phyloP scores from a whole-genome alignment of 2,888 invertebrate genomes.

The Pristionchus arcanus region DNA sequence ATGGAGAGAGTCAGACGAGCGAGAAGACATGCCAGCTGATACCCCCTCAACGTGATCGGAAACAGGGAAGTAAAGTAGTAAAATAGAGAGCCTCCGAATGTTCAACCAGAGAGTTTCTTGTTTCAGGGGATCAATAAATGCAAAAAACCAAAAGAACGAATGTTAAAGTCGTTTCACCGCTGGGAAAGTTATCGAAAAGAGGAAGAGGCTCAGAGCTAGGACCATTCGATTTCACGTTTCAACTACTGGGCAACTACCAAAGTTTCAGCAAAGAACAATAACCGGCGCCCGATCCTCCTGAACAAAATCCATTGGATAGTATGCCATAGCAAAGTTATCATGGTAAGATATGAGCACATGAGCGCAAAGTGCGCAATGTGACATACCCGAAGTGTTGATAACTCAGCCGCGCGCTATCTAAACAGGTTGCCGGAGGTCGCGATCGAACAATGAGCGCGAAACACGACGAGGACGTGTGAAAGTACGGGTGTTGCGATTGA shows the following conservation, averaged over 20 bases:
- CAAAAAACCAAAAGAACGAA: too few relatives aligned
- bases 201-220: too few relatives aligned
- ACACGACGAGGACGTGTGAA: background rate
- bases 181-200: too few relatives aligned
- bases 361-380: background rate
- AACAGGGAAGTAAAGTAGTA: conserved; percentile 9
- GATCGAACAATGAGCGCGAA: conserved; percentile 39
- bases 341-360: background rate
- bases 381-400: conserved; percentile 14
- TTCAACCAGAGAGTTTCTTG: background rate
- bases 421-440: conserved; percentile 29
- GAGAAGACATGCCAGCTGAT: background rate
- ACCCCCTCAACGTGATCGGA: background rate
- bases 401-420: background rate
- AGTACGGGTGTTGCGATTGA: background rate
- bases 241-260: too few relatives aligned
- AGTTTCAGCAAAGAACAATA: too few relatives aligned
- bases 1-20: background rate
- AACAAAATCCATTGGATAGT: too few relatives aligned
- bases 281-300: too few relatives aligned
- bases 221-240: too few relatives aligned
- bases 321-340: too few relatives aligned
- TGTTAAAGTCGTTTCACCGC: too few relatives aligned
- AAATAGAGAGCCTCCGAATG: background rate
- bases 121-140: background rate